Evolutionary conservation across 2,888 invertebrate species (phyloP).

Genomic region (Punctoribates punctum): DNA sequence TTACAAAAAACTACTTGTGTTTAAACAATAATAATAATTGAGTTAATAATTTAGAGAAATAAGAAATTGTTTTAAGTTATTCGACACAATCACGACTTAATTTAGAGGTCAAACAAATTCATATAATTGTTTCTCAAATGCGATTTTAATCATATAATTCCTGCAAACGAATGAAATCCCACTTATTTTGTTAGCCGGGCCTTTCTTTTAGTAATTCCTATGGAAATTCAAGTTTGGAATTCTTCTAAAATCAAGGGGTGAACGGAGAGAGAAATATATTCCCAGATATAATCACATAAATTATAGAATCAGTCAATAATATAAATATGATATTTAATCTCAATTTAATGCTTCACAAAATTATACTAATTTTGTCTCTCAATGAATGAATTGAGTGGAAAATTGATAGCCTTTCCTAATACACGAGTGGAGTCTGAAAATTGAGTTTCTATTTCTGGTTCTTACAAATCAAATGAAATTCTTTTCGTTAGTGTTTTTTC

Average conservation of each 20-base stretch:
- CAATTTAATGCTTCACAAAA: not conserved
- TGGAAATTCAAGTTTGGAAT: too few relatives aligned
- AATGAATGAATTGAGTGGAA: not conserved
- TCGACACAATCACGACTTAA: conserved; percentile 6
- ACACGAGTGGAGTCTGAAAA: not conserved
- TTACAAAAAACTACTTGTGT: not conserved
- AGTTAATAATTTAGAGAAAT: too few relatives aligned
- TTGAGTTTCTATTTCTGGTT: not conserved
- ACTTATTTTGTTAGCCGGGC: too few relatives aligned
- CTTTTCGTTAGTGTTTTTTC: not conserved
- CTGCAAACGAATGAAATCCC: too few relatives aligned
- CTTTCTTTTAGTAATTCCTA: not conserved
- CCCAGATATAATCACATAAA: not conserved
- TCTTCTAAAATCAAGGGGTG: too few relatives aligned
- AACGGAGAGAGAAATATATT: too few relatives aligned
- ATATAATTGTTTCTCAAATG: conserved; percentile 4
- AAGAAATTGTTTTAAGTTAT: not conserved
- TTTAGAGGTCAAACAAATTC: conserved; percentile 12
- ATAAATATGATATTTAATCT: conserved; percentile 7
- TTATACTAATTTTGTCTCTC: not conserved
- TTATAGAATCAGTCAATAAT: conserved; percentile 15
- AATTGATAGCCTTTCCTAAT: not conserved
- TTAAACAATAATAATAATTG: conserved; percentile 1
- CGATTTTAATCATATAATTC: conserved; percentile 2
- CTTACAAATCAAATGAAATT: not conserved